These are phyloP conservation scores for Tenrec ecaudatus DNA, from an alignment of 2,113 vertebrate genomes.

Conservation along the genomic window DNA sequence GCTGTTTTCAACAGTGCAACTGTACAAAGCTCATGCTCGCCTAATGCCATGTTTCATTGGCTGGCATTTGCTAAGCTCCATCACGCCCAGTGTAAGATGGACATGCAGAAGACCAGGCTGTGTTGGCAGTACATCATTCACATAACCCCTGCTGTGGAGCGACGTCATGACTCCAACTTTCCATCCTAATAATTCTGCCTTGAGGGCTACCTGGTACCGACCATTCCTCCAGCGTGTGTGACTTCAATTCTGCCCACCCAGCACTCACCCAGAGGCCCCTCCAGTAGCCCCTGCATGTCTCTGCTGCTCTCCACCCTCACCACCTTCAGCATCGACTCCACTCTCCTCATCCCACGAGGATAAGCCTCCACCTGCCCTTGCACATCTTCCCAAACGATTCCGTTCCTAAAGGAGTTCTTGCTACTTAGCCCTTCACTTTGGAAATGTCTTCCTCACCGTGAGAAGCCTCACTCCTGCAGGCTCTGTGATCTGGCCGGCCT, in stretches of 20 bases:
- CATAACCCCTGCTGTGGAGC: neutral
- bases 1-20: neutral
- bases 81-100: too few relatives aligned
- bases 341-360: too few relatives aligned
- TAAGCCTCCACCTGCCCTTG: neutral
- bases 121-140: neutral
- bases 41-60: neutral
- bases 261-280: rapidly evolving
- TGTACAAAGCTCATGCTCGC: neutral
- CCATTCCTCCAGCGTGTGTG: neutral
- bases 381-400: neutral
- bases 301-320: too few relatives aligned
- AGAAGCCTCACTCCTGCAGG: neutral
- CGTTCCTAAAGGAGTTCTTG: neutral
- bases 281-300: neutral
- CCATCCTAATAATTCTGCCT: neutral
- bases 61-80: neutral
- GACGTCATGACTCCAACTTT: neutral
- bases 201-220: too few relatives aligned
- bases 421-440: neutral
- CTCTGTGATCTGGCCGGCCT: neutral
- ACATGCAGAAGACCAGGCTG: neutral
- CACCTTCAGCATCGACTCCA: neutral
- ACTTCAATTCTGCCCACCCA: neutral
- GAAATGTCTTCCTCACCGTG: neutral